Evolutionary conservation across 2,888 invertebrate genomes (phyloP).

Genomic region (Dione juno): DNA sequence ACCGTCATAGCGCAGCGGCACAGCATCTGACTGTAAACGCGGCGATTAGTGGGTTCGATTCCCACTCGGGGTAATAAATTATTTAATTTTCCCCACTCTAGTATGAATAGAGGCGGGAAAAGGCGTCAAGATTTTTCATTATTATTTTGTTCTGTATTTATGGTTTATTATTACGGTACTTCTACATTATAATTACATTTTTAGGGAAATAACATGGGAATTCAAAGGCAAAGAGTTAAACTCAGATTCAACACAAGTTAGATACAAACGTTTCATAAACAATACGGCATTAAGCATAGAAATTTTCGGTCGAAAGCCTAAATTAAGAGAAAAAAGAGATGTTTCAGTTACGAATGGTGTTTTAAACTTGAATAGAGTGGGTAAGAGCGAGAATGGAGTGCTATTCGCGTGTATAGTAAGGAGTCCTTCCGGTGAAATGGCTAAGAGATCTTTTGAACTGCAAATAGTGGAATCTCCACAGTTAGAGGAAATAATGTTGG

Average conservation of each 20-base stretch:
- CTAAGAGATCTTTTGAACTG: constrained; percentile 87
- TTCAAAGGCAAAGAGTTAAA: constrained; percentile 75
- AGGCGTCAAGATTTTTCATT: too few relatives aligned
- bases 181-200: constrained; percentile 44
- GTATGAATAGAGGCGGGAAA: too few relatives aligned
- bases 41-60: too few relatives aligned
- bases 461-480: constrained; percentile 89
- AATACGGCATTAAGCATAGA: constrained; percentile 67
- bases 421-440: constrained; percentile 90
- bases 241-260: constrained; percentile 60
- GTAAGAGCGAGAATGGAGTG: constrained; percentile 87
- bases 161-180: neutral
- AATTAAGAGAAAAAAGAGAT: constrained; percentile 74
- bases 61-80: too few relatives aligned
- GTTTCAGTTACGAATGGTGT: constrained; percentile 72
- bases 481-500: constrained; percentile 91
- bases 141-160: neutral
- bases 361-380: constrained; percentile 84
- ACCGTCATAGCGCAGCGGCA: too few relatives aligned
- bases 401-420: constrained; percentile 90
- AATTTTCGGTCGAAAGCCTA: constrained; percentile 77
- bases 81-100: too few relatives aligned
- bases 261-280: constrained; percentile 67
- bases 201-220: constrained; percentile 79
- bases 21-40: too few relatives aligned